Evolutionary conservation across 2,797 vertebrate genomes (phyloP), one percentile per base, ranked within the genome.

Genomic region (Ciconia nigra): DNA sequence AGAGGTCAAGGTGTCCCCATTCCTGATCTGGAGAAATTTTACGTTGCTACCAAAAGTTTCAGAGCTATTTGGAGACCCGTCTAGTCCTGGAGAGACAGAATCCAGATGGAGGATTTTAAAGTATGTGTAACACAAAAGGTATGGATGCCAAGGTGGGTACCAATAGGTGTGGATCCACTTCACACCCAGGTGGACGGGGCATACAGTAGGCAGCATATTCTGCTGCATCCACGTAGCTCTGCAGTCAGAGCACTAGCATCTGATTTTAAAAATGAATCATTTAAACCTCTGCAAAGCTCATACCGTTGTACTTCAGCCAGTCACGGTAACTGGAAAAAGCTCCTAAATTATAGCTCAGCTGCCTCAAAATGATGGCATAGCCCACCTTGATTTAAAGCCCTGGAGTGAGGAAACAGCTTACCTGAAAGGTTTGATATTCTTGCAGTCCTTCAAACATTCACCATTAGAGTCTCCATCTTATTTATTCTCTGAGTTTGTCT

Each of bases 131-230:
- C 33, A 18, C 29, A 42, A 57, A 47, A 73, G 21, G 47, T 33
- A 31, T 4, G 25, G 41, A 46, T 37, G 31, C 46, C 33, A 31
- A 21, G n/a, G 62, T 0, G 7, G 57, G 52, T n/a, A 29, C 42
- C 28, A 13, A 15, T 5, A n/a, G 22, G 7, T 35, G 29, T 33
- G 79, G 62, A 41, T 41, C 39, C 5, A 9, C 42, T 44, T 54
- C 62, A 49, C 0, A 2, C 55, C 46, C 6, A 2, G 35, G 3
- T 1, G 6, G 76, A 47, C 3, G 4, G 8, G n/a, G 35, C 59
- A 25, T 26, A 46, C 8, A 29, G 49, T 5, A 26, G 39, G 62
- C 7, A 26, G 69, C 18, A 63, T 15, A 7, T 31, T 28, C 44
- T 66, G 31, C 62, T 74, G 41, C 41, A 18, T 21, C 19, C 3